phyloP scores from a whole-genome alignment of 35 echinoderm and acorn worm species.

The Diadema setosum region DNA sequence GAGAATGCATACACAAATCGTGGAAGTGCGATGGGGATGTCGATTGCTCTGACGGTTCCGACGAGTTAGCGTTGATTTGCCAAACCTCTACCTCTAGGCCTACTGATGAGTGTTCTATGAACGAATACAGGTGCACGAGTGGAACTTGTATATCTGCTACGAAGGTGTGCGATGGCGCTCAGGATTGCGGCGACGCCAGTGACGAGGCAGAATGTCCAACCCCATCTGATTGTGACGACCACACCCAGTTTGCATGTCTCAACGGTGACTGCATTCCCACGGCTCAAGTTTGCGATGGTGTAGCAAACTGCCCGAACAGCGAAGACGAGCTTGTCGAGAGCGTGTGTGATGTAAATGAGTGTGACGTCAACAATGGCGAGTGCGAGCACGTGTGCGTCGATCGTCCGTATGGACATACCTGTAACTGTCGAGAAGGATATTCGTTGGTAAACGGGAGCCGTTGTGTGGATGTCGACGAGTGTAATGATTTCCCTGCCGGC shows the following conservation, averaged over 20 bases:
- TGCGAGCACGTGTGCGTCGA: too few species aligned
- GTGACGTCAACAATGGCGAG: too few species aligned
- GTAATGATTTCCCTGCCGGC: too few species aligned
- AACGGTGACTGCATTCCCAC: conserved; percentile 29
- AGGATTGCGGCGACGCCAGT: conserved; percentile 44
- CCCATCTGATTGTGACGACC: conserved; percentile 1
- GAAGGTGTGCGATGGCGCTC: conserved; percentile 18
- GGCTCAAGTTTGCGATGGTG: conserved; percentile 20
- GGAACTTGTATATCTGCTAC: conserved; percentile 18
- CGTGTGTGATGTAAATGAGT: conserved; percentile 8
- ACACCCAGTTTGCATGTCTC: conserved; percentile 11
- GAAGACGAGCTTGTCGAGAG: conserved; percentile 41
- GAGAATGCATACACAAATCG: conserved; percentile 58
- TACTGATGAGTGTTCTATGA: neutral
- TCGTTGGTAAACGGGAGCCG: too few species aligned
- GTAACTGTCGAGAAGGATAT: too few species aligned
- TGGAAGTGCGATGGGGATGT: conserved; percentile 77
- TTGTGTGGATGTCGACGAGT: too few species aligned
- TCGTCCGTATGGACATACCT: too few species aligned
- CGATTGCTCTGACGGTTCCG: conserved; percentile 61
- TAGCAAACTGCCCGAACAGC: conserved; percentile 39
- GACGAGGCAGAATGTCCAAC: conserved; percentile 48
- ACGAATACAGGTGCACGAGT: conserved; percentile 25
- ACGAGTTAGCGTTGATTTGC: neutral
- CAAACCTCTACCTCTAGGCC: neutral